Percentiles rank a stretch among this genome's conserved stretches.
These are phyloP conservation scores for Solenodon paradoxus DNA, from an alignment of 2,113 vertebrate genomes.

Conservation along the genomic window DNA sequence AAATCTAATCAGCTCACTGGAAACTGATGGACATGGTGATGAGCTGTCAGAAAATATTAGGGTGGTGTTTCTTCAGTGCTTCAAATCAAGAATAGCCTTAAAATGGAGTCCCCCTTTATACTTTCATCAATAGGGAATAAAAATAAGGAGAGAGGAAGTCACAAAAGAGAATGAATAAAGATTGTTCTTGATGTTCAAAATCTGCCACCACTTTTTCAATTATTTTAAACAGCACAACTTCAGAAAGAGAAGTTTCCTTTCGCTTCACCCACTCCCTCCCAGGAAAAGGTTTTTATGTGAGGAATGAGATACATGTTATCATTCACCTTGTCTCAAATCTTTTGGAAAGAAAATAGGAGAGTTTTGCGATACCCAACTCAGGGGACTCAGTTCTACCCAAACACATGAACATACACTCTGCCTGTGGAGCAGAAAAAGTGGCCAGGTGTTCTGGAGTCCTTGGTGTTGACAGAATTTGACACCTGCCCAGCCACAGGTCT, in stretches of 20 bases:
- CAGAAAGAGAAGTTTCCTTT: not conserved
- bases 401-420: not conserved
- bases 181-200: constrained; percentile 2
- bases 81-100: constrained; percentile 9
- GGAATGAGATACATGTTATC: not conserved
- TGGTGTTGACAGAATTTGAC: not conserved
- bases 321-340: not conserved
- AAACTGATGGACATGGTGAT: constrained; percentile 9
- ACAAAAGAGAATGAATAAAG: not conserved
- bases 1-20: constrained; percentile 30
- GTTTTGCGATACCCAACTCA: not conserved
- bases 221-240: not conserved
- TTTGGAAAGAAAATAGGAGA: not conserved
- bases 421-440: not conserved
- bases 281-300: not conserved
- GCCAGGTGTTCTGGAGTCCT: not conserved
- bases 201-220: not conserved
- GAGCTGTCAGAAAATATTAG: constrained; percentile 43
- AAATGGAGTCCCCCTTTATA: not conserved
- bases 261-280: not conserved
- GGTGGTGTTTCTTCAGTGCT: not conserved
- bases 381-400: not conserved
- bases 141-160: not conserved
- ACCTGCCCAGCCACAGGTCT: not conserved
- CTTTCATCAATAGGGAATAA: not conserved